Conservation (phyloP, 1,140 invertebrate species). For the Riptortus pedestris region DNA sequence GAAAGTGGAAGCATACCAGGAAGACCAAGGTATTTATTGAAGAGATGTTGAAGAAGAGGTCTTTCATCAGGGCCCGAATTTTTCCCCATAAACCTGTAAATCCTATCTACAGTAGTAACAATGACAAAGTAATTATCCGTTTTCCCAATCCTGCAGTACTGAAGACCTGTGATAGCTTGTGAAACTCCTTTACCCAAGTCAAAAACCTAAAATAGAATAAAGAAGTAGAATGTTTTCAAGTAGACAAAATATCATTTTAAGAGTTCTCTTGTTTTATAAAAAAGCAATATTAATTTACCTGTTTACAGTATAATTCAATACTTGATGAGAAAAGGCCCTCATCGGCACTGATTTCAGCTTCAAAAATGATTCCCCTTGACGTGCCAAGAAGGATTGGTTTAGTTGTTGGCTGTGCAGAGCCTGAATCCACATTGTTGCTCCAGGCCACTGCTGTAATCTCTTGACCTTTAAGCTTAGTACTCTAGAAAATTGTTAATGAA, state of each 20-base stretch:
- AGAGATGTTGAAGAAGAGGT: slow-evolving; percentile 68
- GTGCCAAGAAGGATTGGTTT: slow-evolving; percentile 81
- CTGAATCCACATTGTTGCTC: slow-evolving; percentile 61
- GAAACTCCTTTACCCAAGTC: slow-evolving; percentile 67
- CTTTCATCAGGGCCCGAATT: slow-evolving; percentile 61
- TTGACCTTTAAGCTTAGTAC: slow-evolving; percentile 61
- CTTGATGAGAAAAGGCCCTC: slow-evolving; percentile 68
- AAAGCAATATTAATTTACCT: too few species aligned
- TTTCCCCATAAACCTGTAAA: slow-evolving; percentile 77
- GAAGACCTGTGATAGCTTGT: slow-evolving; percentile 68
- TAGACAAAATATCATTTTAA: slow-evolving; percentile 17
- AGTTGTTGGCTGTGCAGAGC: slow-evolving; percentile 42
- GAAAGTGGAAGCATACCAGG: too few species aligned
- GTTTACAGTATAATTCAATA: slow-evolving; percentile 75
- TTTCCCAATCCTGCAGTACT: slow-evolving; percentile 63
- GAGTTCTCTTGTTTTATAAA: too few species aligned
- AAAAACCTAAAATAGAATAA: slow-evolving; percentile 54
- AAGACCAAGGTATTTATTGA: slow-evolving; percentile 64
- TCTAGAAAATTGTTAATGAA: slow-evolving; percentile 34
- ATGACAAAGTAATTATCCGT: slow-evolving; percentile 67
- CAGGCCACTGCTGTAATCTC: slow-evolving; percentile 85
- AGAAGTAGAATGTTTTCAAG: neutral
- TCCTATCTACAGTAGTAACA: slow-evolving; percentile 65
- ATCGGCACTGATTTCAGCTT: slow-evolving; percentile 71
- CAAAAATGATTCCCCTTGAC: slow-evolving; percentile 81